A percentile compares a stretch with the other conserved stretches of the same genome.
phyloP scores from a whole-genome alignment of 2,113 vertebrate species.

The Ptilorrhoa leucosticta region DNA sequence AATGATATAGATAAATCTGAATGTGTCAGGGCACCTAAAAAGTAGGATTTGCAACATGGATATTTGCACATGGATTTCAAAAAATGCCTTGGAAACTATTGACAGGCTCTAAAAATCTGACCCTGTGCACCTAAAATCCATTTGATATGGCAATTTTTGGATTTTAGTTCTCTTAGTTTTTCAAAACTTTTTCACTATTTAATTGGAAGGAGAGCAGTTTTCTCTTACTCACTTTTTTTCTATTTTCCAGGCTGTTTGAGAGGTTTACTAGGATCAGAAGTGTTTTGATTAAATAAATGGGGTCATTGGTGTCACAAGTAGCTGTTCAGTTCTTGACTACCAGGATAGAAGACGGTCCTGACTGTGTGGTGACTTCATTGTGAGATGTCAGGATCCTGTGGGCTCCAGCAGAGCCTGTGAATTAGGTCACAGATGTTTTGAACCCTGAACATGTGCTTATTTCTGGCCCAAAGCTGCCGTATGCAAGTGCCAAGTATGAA shows the following conservation, averaged over 20 bases:
- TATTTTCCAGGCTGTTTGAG: neutral
- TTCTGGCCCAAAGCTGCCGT: neutral
- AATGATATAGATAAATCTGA: neutral
- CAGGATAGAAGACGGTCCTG: neutral
- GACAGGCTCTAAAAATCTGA: neutral
- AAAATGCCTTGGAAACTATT: neutral
- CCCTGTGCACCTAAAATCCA: neutral
- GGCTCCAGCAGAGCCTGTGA: neutral
- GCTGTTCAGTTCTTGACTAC: neutral
- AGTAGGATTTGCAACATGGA: neutral
- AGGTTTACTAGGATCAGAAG: neutral
- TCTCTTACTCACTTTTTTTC: neutral
- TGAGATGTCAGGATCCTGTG: neutral
- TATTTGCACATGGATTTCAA: neutral
- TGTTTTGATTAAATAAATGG: neutral
- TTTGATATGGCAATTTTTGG: neutral
- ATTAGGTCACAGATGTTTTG: neutral
- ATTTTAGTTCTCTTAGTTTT: neutral
- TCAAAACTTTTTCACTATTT: neutral
- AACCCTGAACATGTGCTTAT: neutral
- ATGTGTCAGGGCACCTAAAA: neutral
- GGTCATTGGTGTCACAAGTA: neutral
- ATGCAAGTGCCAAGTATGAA: neutral
- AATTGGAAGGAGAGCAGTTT: neutral
- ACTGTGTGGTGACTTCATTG: neutral